phyloP scores from a whole-genome alignment of 2,113 vertebrate genomes.

The Phylloscopus whistleri region DNA sequence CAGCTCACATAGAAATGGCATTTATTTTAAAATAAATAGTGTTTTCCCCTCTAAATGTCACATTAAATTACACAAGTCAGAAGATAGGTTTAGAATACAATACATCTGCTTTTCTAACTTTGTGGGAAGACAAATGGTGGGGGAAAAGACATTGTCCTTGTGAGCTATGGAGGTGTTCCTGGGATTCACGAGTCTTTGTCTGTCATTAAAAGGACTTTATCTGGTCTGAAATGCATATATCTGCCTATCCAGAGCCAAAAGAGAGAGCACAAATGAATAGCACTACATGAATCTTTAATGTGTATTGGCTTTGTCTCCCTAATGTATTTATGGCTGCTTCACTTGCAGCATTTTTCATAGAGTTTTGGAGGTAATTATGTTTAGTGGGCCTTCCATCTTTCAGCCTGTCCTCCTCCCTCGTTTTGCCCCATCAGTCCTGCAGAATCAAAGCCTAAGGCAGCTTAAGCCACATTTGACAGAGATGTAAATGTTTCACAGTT shows the following conservation, averaged over 20 bases:
- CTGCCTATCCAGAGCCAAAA: neutral
- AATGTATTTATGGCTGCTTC: neutral
- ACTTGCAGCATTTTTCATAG: neutral
- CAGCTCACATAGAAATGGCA: neutral
- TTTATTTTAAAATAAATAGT: neutral
- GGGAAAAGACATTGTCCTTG: neutral
- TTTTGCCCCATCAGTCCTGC: neutral
- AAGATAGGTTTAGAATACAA: neutral
- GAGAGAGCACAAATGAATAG: neutral
- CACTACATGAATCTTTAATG: neutral
- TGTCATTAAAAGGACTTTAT: neutral
- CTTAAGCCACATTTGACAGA: neutral
- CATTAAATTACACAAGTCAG: neutral
- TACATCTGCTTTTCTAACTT: neutral
- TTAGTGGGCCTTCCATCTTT: neutral
- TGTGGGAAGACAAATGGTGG: neutral
- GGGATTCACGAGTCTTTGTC: neutral
- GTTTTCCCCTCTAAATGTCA: neutral
- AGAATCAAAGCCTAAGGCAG: neutral
- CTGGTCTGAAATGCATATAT: neutral
- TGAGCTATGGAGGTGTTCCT: neutral
- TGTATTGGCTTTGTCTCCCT: neutral
- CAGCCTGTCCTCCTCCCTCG: rapidly evolving
- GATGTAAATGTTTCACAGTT: neutral
- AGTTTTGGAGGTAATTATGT: neutral